These are phyloP conservation scores for Pollicipes pollicipes DNA, from an alignment of 1,140 invertebrate species.

Conservation along the genomic window DNA sequence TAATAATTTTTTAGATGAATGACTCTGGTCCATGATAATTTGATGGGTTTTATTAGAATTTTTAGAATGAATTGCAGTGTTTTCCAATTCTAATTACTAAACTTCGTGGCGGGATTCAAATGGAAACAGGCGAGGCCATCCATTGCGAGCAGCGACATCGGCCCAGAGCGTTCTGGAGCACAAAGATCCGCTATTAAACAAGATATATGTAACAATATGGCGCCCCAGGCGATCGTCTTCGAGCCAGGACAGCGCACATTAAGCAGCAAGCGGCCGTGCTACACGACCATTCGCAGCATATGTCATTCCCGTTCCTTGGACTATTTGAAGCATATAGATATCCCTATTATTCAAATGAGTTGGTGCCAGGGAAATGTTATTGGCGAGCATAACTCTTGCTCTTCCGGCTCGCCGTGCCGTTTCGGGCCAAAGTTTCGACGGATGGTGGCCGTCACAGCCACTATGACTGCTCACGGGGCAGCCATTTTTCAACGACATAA, in stretches of 20 bases:
- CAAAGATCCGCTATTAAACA: not conserved
- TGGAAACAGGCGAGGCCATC: not conserved
- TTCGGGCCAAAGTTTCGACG: not conserved
- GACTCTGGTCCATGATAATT: not conserved
- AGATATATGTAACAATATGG: not conserved
- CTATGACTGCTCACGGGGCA: not conserved
- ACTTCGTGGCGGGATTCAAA: not conserved
- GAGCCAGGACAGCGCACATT: not conserved
- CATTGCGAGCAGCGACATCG: not conserved
- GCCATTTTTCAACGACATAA: not conserved
- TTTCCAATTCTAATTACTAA: not conserved
- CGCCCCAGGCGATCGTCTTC: not conserved
- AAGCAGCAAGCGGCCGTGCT: not conserved
- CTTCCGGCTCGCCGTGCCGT: not conserved
- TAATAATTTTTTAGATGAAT: not conserved
- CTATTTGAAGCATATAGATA: conserved; percentile 2
- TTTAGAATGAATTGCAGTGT: conserved; percentile 2
- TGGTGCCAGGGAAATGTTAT: not conserved
- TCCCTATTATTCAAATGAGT: conserved; percentile 1
- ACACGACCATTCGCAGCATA: not conserved
- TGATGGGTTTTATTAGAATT: not conserved
- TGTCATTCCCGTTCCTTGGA: not conserved
- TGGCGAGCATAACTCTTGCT: not conserved
- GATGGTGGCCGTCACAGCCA: not conserved
- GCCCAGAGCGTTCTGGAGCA: not conserved